Conservation (phyloP, 1,140 invertebrate genomes). For the Lepidurus couesii region DNA sequence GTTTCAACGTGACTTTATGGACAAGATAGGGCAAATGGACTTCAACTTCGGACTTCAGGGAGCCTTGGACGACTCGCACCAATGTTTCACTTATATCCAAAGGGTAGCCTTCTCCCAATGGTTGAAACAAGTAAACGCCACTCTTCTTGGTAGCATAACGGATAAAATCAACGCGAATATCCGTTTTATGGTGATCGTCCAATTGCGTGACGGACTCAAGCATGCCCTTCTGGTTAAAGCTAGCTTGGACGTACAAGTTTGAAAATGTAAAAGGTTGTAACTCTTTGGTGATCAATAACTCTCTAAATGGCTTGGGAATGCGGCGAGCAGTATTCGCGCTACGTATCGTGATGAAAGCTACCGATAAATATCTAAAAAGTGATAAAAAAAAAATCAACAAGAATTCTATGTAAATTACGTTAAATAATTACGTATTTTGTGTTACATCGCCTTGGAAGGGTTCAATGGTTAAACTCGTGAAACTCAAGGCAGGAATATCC, state of each 20-base stretch:
- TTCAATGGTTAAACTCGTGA: constrained; percentile 54
- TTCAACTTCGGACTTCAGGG: constrained; percentile 62
- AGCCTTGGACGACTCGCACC: constrained; percentile 61
- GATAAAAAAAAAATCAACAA: constrained; percentile 23
- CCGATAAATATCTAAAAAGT: constrained; percentile 27
- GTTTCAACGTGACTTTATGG: constrained; percentile 64
- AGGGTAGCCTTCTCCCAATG: constrained; percentile 55
- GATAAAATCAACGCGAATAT: constrained; percentile 63
- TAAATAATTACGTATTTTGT: constrained; percentile 34
- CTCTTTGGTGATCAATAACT: constrained; percentile 44
- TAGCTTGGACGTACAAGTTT: constrained; percentile 54
- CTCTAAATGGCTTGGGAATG: constrained; percentile 44
- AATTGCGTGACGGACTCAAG: constrained; percentile 56
- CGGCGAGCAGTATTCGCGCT: constrained; percentile 28
- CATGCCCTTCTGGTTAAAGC: constrained; percentile 61
- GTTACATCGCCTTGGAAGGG: constrained; percentile 30
- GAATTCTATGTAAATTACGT: constrained; percentile 28
- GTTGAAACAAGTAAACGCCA: constrained; percentile 87
- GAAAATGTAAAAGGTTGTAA: constrained; percentile 55
- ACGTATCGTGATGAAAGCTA: constrained; percentile 17
- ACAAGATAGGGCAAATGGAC: constrained; percentile 61
- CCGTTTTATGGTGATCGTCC: constrained; percentile 48
- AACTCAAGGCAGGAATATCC: constrained; percentile 54
- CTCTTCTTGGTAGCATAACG: constrained; percentile 41
- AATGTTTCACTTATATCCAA: constrained; percentile 41